Base-by-base conservation (phyloP, 2,797 vertebrate species). In the Gambusia yucatana region DNA sequence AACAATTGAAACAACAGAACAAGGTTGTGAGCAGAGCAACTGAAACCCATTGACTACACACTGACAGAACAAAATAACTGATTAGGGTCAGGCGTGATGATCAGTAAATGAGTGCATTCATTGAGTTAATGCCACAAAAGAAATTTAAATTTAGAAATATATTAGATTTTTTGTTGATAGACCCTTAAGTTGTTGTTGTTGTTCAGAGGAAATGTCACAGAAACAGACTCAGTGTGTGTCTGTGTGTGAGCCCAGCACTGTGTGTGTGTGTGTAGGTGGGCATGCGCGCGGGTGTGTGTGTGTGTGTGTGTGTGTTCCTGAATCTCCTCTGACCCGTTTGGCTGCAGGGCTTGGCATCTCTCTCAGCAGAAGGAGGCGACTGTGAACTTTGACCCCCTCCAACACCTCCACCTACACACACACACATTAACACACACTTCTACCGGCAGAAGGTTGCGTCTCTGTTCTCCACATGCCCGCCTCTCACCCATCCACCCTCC, bases 381-480 rank as follows among this genome's bases (percentile, higher is more conserved):
- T 89, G 77, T 89, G 91, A 93, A 88, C 94, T 91, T 87, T 93
- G 91, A 93, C 92, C 89, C 74, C 86, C n/a, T 57, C 25, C 47
- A 41, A 52, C 72, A n/a, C 48, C 72, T 59, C 5, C 73, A 63
- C 57, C 44, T 1, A 33, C 61, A 67, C 50, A 36, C 73, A 71
- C 55, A 63, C 59, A 59, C 44, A 48, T 61, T 47, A 5, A n/a
- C 41, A 76, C 72, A 41, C 74, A 72, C 72, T 81, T 79, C 48
- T 77, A 87, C 76, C 67, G 84, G 86, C 91, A 92, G 91, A 93
- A 90, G 91, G 89, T 85, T 90, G 87, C 74, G 52, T 85, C 81
- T 76, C 84, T 88, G 85, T 88, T 92, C 91, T 88, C 90, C 88
- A 89, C 90, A 88, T 87, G 88, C 84, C 77, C 74, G 47, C 83